These are phyloP conservation scores for Ctenicera cuprea DNA, from an alignment of 2,888 invertebrate species.

Conservation along the genomic window DNA sequence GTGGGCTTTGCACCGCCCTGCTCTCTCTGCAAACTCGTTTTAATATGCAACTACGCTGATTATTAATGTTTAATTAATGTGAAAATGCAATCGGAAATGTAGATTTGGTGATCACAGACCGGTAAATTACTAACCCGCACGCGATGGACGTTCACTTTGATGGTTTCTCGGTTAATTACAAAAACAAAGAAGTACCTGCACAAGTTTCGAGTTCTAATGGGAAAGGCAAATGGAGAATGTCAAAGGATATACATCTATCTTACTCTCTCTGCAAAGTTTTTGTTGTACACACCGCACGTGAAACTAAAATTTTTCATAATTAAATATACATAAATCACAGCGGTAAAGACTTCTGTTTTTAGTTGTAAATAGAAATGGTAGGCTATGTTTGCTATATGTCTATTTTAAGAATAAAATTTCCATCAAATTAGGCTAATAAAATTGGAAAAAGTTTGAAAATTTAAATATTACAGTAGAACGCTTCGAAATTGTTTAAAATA, in stretches of 20 bases:
- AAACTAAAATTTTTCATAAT: no score
- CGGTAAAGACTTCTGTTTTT: no score
- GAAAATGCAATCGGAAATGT: constrained; percentile 61
- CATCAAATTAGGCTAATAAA: no score
- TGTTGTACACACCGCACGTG: no score
- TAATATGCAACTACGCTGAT: constrained; percentile 47
- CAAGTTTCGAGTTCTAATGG: constrained; percentile 29
- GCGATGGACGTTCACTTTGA: constrained; percentile 33
- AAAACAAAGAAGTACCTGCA: constrained; percentile 36
- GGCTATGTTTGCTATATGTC: no score
- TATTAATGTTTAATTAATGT: constrained; percentile 60
- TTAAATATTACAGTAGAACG: no score
- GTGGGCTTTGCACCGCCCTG: constrained; percentile 40
- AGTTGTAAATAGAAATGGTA: no score
- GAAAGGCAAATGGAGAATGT: constrained; percentile 27
- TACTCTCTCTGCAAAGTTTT: no score
- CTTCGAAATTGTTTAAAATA: no score
- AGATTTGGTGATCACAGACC: constrained; percentile 56
- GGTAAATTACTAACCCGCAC: constrained; percentile 43
- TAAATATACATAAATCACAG: no score
- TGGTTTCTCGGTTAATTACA: constrained; percentile 27
- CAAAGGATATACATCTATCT: background rate
- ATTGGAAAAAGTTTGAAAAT: no score
- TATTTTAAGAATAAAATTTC: no score
- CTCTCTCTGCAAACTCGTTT: constrained; percentile 40